Evolutionary conservation across 2,888 invertebrate species (phyloP), one percentile per base, ranked within the genome.

Genomic region (Notodromas monacha): DNA sequence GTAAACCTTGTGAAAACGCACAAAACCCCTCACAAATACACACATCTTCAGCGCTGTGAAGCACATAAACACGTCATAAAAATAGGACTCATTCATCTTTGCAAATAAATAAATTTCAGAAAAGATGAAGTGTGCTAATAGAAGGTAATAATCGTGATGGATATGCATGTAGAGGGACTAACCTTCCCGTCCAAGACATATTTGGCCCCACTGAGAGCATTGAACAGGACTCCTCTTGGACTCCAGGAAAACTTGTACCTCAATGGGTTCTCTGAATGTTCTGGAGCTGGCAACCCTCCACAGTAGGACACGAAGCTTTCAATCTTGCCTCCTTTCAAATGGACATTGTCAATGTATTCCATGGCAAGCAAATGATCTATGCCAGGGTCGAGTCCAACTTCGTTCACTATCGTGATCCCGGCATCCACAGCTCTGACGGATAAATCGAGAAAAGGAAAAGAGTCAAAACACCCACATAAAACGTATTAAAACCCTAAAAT

Each of bases 351-450:
- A 41, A 96, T 84, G 45, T 81, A 84, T 46, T 99, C 86, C 51
- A 92, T 60, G 0, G 96, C 96, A 32, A 99, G 51, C 38, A 99
- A 57, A 49, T 96, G 96, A 49, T 89, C 86, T 39, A 86, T 84
- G n/a, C 92, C 96, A 0, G 96, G 96, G 47, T 99, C 96, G 15
- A 99, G 56, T 0, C 96, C 96, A 1, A 86, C 69, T 54, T 96
- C 96, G 45, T 92, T 96, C 37, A 99, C 55, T 26, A 96, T 60
- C 0, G 89, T 89, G 1, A 99, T 58, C 1, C 77, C 84, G 1
- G 79, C 77, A 16, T 69, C 65, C 30, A 63, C 58, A 1, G 92
- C 92, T 32, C 74, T 74, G n/a, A n/a, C n/a, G n/a, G n/a, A n/a
- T n/a, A n/a, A n/a, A 38, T 12, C 40, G 38, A 29, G 27, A 29